These are phyloP conservation scores for Papilio aristodemus DNA, from an alignment of 1,140 invertebrate genomes.

Conservation along the genomic window DNA sequence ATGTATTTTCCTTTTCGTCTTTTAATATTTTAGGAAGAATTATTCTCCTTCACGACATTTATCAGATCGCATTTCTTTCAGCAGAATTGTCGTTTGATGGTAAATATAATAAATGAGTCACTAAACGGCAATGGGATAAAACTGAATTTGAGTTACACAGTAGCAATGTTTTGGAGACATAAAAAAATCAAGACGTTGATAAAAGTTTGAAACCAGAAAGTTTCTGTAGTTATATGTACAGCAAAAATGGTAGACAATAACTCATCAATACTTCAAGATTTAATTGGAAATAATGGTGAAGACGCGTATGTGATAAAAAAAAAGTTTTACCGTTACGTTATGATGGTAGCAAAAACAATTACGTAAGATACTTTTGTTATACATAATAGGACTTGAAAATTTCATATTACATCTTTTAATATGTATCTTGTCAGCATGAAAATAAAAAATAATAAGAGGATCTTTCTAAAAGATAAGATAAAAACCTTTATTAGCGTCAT, in stretches of 20 bases:
- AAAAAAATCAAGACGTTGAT: not conserved
- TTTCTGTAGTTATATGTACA: no score
- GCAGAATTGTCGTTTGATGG: not conserved
- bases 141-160: not conserved
- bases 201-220: no score
- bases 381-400: no score
- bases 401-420: not conserved
- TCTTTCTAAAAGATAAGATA: not conserved
- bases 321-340: no score
- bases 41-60: not conserved
- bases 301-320: no score
- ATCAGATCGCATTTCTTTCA: not conserved
- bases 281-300: no score
- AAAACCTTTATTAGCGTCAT: slow-evolving; percentile 5
- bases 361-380: no score
- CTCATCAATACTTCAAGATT: no score
- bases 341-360: no score
- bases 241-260: no score
- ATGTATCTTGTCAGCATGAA: not conserved
- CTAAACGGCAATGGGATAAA: not conserved
- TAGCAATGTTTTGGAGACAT: not conserved
- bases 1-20: not conserved
- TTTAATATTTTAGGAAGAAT: not conserved
- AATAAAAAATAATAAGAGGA: not conserved
- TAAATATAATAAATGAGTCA: not conserved